Percentiles rank a stretch among this genome's conserved stretches.
phyloP scores from a whole-genome alignment of 2,113 vertebrate genomes.

The Gambusia affinis region DNA sequence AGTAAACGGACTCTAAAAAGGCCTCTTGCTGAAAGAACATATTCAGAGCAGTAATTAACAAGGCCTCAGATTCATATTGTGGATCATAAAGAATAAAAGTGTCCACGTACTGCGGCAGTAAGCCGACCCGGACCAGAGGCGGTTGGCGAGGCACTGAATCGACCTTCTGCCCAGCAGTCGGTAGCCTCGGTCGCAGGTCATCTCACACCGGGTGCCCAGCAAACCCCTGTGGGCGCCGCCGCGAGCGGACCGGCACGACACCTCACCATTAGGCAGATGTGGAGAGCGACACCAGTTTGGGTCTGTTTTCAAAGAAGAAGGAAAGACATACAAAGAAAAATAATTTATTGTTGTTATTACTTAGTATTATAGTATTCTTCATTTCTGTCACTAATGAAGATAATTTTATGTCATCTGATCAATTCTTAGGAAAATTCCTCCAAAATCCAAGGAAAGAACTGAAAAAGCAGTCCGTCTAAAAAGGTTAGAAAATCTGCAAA shows the following conservation, averaged over 20 bases:
- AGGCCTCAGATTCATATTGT: background rate
- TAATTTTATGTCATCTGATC: too few relatives aligned
- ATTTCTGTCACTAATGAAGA: too few relatives aligned
- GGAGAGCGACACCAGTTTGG: slow-evolving; percentile 89
- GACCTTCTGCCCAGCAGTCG: slow-evolving; percentile 84
- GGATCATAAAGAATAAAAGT: background rate
- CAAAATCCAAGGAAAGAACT: background rate
- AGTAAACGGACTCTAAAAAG: too few relatives aligned
- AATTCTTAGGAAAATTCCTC: background rate
- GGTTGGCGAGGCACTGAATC: slow-evolving; percentile 84
- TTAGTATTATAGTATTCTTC: too few relatives aligned
- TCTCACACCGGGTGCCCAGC: slow-evolving; percentile 87
- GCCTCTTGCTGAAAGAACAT: too few relatives aligned
- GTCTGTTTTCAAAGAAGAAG: slow-evolving; percentile 65
- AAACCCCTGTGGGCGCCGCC: slow-evolving; percentile 85
- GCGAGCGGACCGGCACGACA: slow-evolving; percentile 86
- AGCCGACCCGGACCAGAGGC: slow-evolving; percentile 91
- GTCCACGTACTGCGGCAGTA: slow-evolving; percentile 88
- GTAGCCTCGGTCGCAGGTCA: slow-evolving; percentile 89
- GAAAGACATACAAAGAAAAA: background rate
- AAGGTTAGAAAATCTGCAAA: too few relatives aligned
- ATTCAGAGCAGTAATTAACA: too few relatives aligned
- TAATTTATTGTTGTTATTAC: background rate
- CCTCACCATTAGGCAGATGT: slow-evolving; percentile 86
- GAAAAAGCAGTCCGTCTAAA: background rate